These are phyloP conservation scores for Microplitis deprimator DNA, from an alignment of 2,888 invertebrate genomes.

Conservation along the genomic window DNA sequence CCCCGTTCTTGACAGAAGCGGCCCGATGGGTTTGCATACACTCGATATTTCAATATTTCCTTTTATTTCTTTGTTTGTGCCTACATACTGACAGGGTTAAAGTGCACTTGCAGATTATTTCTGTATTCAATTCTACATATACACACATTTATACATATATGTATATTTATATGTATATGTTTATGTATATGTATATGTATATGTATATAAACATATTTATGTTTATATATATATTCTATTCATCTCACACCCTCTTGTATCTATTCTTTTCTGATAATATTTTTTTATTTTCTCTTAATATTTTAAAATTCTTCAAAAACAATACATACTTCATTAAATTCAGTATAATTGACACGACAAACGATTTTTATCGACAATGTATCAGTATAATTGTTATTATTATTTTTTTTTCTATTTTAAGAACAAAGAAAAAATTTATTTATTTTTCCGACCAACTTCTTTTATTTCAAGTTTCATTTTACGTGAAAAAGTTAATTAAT, in stretches of 20 bases:
- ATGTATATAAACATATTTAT: constrained; percentile 7
- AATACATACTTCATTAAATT: constrained; percentile 5
- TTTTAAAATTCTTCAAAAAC: background rate
- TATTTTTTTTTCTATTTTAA: background rate
- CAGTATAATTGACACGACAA: background rate
- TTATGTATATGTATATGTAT: background rate
- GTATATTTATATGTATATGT: constrained; percentile 6
- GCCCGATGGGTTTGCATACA: constrained; percentile 15
- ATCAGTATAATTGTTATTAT: background rate
- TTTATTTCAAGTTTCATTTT: too few species aligned
- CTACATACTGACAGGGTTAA: constrained; percentile 16
- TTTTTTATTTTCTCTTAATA: background rate
- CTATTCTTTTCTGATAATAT: background rate
- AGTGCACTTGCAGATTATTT: constrained; percentile 34
- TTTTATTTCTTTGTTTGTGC: constrained; percentile 27
- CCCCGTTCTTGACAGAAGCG: background rate
- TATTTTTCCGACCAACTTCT: too few species aligned
- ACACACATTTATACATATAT: background rate
- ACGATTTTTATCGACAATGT: background rate
- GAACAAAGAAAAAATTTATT: background rate
- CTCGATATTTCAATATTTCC: constrained; percentile 39
- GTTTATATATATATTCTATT: background rate
- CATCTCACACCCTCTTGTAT: background rate
- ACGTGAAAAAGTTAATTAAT: too few species aligned
- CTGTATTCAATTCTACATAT: constrained; percentile 6